Conservation (phyloP, 2,113 vertebrate species). For the Phaethornis superciliosus region DNA sequence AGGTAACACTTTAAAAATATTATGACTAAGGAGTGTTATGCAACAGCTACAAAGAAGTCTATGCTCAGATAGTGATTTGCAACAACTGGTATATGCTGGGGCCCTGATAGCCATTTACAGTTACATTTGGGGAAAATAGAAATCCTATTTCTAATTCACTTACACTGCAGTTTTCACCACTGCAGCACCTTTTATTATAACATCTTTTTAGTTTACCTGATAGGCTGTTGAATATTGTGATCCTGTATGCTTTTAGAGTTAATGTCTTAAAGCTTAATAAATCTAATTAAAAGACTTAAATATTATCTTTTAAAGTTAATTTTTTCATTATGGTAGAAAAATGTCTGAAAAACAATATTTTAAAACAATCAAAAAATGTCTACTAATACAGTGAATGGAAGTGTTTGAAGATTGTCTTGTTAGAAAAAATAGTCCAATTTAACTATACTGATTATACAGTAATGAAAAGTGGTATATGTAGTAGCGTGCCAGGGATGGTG, state of each 20-base stretch:
- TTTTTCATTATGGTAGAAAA: neutral
- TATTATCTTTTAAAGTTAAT: neutral
- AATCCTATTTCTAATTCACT: neutral
- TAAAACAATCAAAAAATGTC: neutral
- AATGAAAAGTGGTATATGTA: neutral
- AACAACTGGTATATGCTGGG: neutral
- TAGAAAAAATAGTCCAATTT: neutral
- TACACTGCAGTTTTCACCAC: neutral
- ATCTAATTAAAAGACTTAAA: neutral
- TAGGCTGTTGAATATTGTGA: neutral
- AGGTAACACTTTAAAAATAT: conserved; percentile 78
- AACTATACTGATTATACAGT: neutral
- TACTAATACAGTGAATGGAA: neutral
- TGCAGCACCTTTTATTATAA: neutral
- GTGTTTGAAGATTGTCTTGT: neutral
- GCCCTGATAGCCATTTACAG: neutral
- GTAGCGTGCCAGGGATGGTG: neutral
- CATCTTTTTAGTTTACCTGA: neutral
- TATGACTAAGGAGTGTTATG: neutral
- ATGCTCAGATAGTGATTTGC: neutral
- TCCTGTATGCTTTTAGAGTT: neutral
- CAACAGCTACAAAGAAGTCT: neutral
- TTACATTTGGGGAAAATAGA: neutral
- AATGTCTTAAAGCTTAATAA: neutral
- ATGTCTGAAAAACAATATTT: neutral